A percentile compares a stretch with the other conserved stretches of the same genome.
These are phyloP conservation scores for Eledona agricola DNA, from an alignment of 2,888 invertebrate species.

Conservation along the genomic window DNA sequence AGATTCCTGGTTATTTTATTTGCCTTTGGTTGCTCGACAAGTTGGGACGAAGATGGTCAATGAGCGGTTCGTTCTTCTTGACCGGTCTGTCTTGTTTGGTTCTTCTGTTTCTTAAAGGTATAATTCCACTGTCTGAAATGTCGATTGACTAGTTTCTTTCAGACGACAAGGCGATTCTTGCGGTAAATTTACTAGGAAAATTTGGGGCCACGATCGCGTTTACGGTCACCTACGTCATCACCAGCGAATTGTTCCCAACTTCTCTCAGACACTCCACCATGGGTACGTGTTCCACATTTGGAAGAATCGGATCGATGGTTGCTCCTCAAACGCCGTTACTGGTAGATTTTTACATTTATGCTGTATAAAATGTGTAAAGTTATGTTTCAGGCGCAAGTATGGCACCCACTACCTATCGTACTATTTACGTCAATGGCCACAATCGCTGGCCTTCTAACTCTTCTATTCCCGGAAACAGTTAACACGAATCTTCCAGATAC, in stretches of 20 bases:
- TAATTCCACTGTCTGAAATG: constrained; percentile 9
- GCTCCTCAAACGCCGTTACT: constrained; percentile 74
- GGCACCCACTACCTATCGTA: constrained; percentile 68
- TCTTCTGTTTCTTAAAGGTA: constrained; percentile 67
- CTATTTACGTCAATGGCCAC: constrained; percentile 71
- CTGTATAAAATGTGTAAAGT: neutral
- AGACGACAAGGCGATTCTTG: constrained; percentile 64
- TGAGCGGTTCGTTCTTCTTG: constrained; percentile 70
- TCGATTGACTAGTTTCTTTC: constrained; percentile 54
- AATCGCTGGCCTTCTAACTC: constrained; percentile 69
- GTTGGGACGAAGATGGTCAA: constrained; percentile 71
- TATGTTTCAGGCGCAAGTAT: constrained; percentile 53
- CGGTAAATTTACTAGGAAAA: constrained; percentile 70
- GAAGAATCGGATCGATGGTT: constrained; percentile 71
- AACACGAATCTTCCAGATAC: constrained; percentile 74
- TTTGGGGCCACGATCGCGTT: constrained; percentile 73
- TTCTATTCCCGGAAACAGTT: constrained; percentile 75
- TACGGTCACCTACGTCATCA: constrained; percentile 72
- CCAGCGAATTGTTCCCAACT: constrained; percentile 76
- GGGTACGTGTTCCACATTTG: constrained; percentile 72
- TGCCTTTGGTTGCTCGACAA: constrained; percentile 71
- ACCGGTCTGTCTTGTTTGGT: constrained; percentile 70
- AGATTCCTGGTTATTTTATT: constrained; percentile 76
- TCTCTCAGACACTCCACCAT: constrained; percentile 70
- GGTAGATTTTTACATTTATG: constrained; percentile 61